phyloP scores from a whole-genome alignment of 2,113 vertebrate genomes.

The Rynchops niger region DNA sequence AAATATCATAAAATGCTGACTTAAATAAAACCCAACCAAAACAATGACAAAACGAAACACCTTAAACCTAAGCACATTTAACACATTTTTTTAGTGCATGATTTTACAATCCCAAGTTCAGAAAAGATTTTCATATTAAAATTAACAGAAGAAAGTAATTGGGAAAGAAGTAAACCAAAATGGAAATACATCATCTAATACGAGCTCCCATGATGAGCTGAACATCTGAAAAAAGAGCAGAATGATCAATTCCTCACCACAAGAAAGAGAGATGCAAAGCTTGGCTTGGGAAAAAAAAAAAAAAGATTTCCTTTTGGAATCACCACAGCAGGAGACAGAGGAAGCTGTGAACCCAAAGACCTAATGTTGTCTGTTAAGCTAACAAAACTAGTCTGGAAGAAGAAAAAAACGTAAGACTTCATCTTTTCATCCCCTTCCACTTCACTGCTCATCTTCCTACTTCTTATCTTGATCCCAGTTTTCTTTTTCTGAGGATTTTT shows the following conservation, averaged over 20 bases:
- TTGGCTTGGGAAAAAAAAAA: not conserved
- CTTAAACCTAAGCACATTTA: not conserved
- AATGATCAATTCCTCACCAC: not conserved
- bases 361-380: constrained; percentile 35
- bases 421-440: constrained; percentile 48
- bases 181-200: not conserved
- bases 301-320: constrained; percentile 40
- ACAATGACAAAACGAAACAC: not conserved
- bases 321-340: constrained; percentile 29
- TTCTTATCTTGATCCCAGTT: constrained; percentile 25
- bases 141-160: constrained; percentile 14
- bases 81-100: not conserved
- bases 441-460: constrained; percentile 19
- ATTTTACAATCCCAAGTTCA: not conserved
- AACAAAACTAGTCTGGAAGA: constrained; percentile 41
- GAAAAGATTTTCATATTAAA: constrained; percentile 10
- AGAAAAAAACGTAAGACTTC: constrained; percentile 16
- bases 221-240: not conserved
- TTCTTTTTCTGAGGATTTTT: not conserved
- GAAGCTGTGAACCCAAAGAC: constrained; percentile 47
- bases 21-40: not conserved
- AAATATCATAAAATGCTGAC: not conserved
- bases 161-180: constrained; percentile 9
- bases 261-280: not conserved
- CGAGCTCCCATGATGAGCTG: not conserved